Conservation (phyloP, 1,140 invertebrate genomes). For the Bursaphelenchus mucronatus region DNA sequence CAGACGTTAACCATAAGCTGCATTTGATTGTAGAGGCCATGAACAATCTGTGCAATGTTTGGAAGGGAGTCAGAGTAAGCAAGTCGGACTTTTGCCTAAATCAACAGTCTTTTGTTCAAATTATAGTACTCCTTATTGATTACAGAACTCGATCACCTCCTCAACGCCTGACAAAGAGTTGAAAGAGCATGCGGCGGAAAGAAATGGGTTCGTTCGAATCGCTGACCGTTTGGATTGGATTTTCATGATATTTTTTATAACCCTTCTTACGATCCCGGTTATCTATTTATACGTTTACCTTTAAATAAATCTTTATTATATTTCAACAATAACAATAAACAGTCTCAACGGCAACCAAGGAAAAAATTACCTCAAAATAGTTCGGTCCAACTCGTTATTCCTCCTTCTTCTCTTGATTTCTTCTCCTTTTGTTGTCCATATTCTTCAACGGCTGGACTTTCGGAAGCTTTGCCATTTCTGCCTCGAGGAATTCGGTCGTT, state of each 20-base stretch:
- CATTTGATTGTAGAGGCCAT: slow-evolving; percentile 16
- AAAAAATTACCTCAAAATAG: too few relatives aligned
- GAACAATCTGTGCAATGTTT: slow-evolving; percentile 17
- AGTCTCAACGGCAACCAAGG: too few relatives aligned
- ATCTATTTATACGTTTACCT: slow-evolving; percentile 39
- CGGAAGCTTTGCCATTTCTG: not conserved
- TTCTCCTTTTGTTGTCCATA: not conserved
- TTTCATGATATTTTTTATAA: slow-evolving; percentile 50
- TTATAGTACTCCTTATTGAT: too few relatives aligned
- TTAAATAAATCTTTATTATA: slow-evolving; percentile 1
- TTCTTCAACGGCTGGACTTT: not conserved
- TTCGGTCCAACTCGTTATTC: too few relatives aligned
- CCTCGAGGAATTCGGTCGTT: slow-evolving; percentile 3
- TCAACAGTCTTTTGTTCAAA: too few relatives aligned
- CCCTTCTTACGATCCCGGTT: slow-evolving; percentile 48
- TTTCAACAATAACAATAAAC: too few relatives aligned
- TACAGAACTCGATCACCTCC: too few relatives aligned
- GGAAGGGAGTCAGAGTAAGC: slow-evolving; percentile 19
- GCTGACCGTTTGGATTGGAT: slow-evolving; percentile 45
- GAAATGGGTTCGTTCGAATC: slow-evolving; percentile 53
- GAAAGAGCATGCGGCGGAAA: slow-evolving; percentile 22
- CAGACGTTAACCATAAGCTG: not conserved
- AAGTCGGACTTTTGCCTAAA: too few relatives aligned
- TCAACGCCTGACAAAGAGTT: not conserved
- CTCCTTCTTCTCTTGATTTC: too few relatives aligned